phyloP scores from a whole-genome alignment of 2,888 invertebrate genomes.

The Elmis aenea region DNA sequence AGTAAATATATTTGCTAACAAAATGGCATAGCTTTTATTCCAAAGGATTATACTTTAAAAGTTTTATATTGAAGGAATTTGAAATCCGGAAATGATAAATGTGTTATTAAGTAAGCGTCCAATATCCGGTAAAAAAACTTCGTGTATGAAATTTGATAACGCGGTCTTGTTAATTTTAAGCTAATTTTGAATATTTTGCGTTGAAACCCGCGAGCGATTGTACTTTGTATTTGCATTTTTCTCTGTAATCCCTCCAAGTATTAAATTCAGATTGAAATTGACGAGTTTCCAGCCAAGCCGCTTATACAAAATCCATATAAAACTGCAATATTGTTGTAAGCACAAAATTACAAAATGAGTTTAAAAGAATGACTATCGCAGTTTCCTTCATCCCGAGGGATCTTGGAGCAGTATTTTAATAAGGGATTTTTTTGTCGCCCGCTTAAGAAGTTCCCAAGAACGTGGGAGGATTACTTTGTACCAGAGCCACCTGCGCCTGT shows the following conservation, averaged over 20 bases:
- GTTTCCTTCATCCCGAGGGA: constrained; percentile 28
- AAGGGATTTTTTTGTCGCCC: constrained; percentile 45
- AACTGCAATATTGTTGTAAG: constrained; percentile 29
- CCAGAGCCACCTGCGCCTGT: constrained; percentile 40
- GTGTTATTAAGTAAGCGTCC: no score
- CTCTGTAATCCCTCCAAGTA: constrained; percentile 9
- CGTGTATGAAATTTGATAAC: no score
- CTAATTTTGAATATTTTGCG: no score
- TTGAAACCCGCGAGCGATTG: no score
- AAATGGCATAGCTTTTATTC: no score
- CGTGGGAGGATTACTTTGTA: constrained; percentile 36
- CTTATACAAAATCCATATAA: constrained; percentile 3
- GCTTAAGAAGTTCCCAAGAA: constrained; percentile 36
- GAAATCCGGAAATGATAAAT: no score
- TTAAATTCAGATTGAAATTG: no score
- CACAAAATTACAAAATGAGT: constrained; percentile 39
- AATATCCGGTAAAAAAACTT: no score
- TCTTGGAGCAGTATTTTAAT: constrained; percentile 41
- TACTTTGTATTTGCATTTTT: constrained; percentile 11
- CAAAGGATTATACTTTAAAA: no score
- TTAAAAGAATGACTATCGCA: constrained; percentile 26
- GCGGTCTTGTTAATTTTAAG: no score
- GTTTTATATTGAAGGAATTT: no score
- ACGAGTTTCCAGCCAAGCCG: constrained; percentile 11
- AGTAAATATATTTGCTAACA: no score